Base-by-base conservation (phyloP, 2,797 vertebrate genomes). In the Sebastes vulpes region DNA sequence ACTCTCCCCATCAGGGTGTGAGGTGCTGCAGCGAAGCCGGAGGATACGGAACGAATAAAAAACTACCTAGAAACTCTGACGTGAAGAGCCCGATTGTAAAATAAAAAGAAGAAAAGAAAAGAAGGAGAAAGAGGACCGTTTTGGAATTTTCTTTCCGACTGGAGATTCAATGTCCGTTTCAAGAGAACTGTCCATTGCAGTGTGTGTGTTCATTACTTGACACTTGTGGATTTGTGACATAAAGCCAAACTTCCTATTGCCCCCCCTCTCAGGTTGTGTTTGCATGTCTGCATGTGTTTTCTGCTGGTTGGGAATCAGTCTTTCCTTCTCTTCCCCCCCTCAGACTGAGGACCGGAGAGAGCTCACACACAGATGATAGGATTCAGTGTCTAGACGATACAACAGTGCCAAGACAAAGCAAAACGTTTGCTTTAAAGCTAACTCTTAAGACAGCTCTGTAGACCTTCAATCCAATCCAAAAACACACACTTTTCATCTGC, bases 1-100 rank as follows among this genome's bases (percentile, higher is more conserved):
- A 99, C 98, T 0, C 97, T 99, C 80, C 98, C 98, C 0, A 98
- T 99, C 94, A 95, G 99, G 93, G 98, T 99, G 96, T 99, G 96
- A 99, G 48, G 81, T 1, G 69, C 76, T 10, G 75, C 65, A 4
- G 18, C 46, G 9, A 11, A 16, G 9, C 56, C 6, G 18, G 65
- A 63, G 70, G 79, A 86, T 21, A 63, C 54, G 2, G 65, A 80
- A 68, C 1, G 18, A 31, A 57, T 72, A 25, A 65, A 67, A 85
- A 91, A 94, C 93, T 91, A 90, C 89, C 90, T 92, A 88, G 38
- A 82, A 89, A 93, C 90, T 92, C 87, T 82, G 83, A 75, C 25
- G 6, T 35, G 63, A 84, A 90, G 87, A 93, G 87, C 66, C 65
- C 21, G 32, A 80, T 42, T 93, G 92, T 93, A 94, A 90, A 90